Conservation (phyloP, 2,113 vertebrate species). For the Cyrtonyx montezumae region DNA sequence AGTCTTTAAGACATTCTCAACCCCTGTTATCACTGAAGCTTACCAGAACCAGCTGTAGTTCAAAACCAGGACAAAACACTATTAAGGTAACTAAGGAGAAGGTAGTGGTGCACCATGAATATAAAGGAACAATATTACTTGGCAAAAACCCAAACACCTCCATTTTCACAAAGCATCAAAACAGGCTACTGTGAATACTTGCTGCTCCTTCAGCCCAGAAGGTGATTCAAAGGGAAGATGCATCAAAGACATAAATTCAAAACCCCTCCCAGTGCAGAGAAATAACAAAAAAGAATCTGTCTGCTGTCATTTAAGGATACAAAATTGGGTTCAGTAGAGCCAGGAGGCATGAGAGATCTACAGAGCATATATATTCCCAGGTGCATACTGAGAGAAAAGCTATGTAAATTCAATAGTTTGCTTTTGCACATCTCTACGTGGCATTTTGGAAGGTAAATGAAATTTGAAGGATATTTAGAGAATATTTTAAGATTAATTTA, state of each 20-base stretch:
- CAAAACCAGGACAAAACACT: neutral
- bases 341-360: neutral
- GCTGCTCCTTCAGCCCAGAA: neutral
- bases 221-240: neutral
- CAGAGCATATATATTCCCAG: neutral
- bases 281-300: neutral
- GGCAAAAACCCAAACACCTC: neutral
- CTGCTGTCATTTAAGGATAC: neutral
- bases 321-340: neutral
- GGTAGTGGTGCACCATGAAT: neutral
- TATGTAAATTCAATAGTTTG: neutral
- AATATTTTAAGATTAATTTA: neutral
- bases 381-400: neutral
- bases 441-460: neutral
- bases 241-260: neutral
- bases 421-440: rapidly evolving
- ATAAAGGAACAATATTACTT: neutral
- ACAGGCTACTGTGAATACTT: neutral
- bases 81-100: neutral
- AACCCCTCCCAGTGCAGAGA: neutral
- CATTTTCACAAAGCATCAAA: neutral
- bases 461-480: neutral
- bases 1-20: neutral
- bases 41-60: neutral
- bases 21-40: neutral